phyloP scores from a whole-genome alignment of 2,797 vertebrate species.

The Hoplostethus mediterraneus region DNA sequence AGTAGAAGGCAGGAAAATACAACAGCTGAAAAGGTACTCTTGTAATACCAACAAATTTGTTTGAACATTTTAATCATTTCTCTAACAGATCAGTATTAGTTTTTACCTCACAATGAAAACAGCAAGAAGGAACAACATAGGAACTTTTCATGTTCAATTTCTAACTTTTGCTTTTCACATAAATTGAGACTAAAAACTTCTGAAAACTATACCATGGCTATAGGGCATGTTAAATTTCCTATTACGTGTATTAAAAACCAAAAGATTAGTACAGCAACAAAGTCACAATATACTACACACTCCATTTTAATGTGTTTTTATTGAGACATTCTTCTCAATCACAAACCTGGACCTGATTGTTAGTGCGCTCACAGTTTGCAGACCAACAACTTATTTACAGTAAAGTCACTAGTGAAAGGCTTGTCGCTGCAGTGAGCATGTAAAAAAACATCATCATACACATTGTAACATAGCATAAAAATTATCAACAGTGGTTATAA shows the following conservation, averaged over 20 bases:
- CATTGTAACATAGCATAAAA: slow-evolving; percentile 65
- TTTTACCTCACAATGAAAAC: background rate
- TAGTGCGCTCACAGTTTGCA: slow-evolving; percentile 65
- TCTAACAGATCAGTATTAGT: too few relatives aligned
- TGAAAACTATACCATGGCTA: background rate
- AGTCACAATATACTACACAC: background rate
- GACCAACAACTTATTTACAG: slow-evolving; percentile 70
- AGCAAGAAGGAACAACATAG: background rate
- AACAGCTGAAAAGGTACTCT: background rate
- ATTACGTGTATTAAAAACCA: background rate
- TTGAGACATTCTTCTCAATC: slow-evolving; percentile 70
- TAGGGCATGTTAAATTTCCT: background rate
- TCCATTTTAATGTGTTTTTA: slow-evolving; percentile 65
- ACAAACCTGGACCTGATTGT: slow-evolving; percentile 72
- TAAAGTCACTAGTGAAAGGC: slow-evolving; percentile 72
- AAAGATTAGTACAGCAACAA: too few relatives aligned
- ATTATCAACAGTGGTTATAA: slow-evolving; percentile 81
- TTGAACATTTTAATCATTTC: too few relatives aligned
- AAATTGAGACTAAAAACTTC: background rate
- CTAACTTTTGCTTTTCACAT: background rate
- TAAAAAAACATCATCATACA: slow-evolving; percentile 73
- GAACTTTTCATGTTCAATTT: background rate
- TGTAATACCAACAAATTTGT: too few relatives aligned
- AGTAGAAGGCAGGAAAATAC: background rate
- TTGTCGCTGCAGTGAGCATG: slow-evolving; percentile 65